These are phyloP conservation scores for Malacosoma neustria DNA, from an alignment of 2,888 invertebrate genomes.

Conservation along the genomic window DNA sequence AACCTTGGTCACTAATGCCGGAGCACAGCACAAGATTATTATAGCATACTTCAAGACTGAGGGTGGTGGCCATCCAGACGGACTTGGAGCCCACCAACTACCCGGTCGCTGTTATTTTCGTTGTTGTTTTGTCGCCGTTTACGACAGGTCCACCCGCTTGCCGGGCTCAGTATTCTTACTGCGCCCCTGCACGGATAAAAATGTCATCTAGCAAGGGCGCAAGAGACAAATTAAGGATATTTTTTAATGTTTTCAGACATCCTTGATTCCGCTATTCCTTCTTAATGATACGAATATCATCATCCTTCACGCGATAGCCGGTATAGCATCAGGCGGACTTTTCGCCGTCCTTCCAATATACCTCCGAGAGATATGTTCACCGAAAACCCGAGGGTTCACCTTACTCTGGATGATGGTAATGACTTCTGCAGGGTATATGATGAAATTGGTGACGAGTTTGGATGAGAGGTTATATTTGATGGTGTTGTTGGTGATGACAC, in stretches of 20 bases:
- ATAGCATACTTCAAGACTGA: no score
- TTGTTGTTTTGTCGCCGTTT: neutral
- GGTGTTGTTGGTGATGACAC: slow-evolving; percentile 35
- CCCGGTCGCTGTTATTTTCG: no score
- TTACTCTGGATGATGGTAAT: slow-evolving; percentile 33
- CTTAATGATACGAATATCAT: slow-evolving; percentile 25
- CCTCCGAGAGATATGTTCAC: slow-evolving; percentile 37
- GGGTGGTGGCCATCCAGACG: neutral
- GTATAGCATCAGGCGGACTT: slow-evolving; percentile 40
- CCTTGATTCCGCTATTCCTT: slow-evolving; percentile 42
- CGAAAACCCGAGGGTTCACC: slow-evolving; percentile 24
- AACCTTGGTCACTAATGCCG: no score
- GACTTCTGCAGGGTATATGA: slow-evolving; percentile 40
- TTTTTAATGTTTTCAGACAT: slow-evolving; percentile 31
- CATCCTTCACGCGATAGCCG: slow-evolving; percentile 37
- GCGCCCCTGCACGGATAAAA: neutral
- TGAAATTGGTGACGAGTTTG: slow-evolving; percentile 26
- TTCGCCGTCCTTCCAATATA: slow-evolving; percentile 46
- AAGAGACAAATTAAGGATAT: no score
- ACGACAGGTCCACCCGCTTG: neutral
- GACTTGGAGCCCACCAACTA: neutral
- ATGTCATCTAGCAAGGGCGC: no score
- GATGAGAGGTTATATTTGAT: slow-evolving; percentile 40
- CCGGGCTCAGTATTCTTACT: neutral
- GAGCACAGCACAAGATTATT: no score